Evolutionary conservation across 1,140 invertebrate species (phyloP).

Genomic region (Formica exsecta): DNA sequence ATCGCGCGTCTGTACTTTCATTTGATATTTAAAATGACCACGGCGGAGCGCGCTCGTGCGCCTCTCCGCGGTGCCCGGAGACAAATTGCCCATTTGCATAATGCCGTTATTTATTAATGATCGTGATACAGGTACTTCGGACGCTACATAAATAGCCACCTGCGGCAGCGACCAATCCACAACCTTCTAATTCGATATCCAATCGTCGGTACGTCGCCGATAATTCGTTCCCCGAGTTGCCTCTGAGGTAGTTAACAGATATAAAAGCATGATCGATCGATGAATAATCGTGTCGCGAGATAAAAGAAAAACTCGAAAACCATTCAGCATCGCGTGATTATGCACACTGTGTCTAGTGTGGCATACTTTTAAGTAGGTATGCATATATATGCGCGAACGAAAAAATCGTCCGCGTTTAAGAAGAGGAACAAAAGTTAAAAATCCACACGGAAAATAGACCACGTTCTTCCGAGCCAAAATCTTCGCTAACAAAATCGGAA

Average conservation of each 20-base stretch:
- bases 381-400: no score
- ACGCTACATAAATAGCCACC: constrained; percentile 72
- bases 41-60: constrained; percentile 56
- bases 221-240: constrained; percentile 53
- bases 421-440: background rate
- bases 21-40: constrained; percentile 82
- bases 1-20: constrained; percentile 83
- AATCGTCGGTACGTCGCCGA: constrained; percentile 41
- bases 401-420: background rate
- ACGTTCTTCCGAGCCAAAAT: background rate
- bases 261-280: constrained; percentile 36
- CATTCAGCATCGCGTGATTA: background rate
- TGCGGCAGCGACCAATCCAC: constrained; percentile 68
- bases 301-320: background rate
- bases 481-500: constrained; percentile 48
- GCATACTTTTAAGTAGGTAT: no score
- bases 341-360: no score
- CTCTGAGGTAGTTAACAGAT: constrained; percentile 38
- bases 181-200: constrained; percentile 72
- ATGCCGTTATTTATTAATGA: constrained; percentile 83
- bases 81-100: constrained; percentile 84
- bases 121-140: constrained; percentile 67
- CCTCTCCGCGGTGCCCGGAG: constrained; percentile 62
- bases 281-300: constrained; percentile 18
- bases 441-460: background rate